Conservation (phyloP, 2,113 vertebrate species). For the Hemicordylus capensis region DNA sequence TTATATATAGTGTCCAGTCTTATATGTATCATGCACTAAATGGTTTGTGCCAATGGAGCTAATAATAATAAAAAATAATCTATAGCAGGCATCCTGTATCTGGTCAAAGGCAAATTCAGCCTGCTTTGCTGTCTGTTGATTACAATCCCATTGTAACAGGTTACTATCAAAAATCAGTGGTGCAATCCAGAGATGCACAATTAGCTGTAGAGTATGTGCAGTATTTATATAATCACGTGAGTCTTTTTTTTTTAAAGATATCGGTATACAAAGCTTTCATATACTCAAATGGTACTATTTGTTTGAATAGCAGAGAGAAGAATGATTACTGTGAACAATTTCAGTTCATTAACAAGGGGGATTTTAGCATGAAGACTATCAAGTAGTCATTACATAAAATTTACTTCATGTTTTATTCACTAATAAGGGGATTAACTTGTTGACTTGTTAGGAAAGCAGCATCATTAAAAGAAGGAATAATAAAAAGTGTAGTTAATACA, state of each 20-base stretch:
- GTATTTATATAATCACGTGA: conserved; percentile 51
- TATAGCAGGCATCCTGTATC: not conserved
- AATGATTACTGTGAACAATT: conserved; percentile 62
- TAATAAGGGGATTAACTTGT: conserved; percentile 56
- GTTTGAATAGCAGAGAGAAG: conserved; percentile 25
- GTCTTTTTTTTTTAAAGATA: conserved; percentile 51
- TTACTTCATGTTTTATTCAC: conserved; percentile 59
- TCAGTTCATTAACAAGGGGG: conserved; percentile 56
- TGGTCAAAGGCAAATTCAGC: not conserved
- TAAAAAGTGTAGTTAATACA: conserved; percentile 36
- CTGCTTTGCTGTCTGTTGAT: not conserved
- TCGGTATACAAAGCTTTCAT: conserved; percentile 41
- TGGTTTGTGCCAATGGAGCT: not conserved
- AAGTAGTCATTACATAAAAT: conserved; percentile 55
- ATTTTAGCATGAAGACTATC: conserved; percentile 53
- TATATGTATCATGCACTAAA: not conserved
- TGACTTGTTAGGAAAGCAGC: conserved; percentile 34
- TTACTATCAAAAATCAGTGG: too few relatives aligned
- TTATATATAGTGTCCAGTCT: not conserved
- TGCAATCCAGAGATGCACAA: not conserved
- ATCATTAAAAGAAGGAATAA: conserved; percentile 28
- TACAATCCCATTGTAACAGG: not conserved
- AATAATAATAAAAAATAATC: too few relatives aligned
- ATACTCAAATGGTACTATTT: conserved; percentile 49
- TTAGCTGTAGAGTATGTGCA: conserved; percentile 19